These are phyloP conservation scores for Microtus ochrogaster DNA, from an alignment of 2,113 vertebrate genomes.

Conservation along the genomic window DNA sequence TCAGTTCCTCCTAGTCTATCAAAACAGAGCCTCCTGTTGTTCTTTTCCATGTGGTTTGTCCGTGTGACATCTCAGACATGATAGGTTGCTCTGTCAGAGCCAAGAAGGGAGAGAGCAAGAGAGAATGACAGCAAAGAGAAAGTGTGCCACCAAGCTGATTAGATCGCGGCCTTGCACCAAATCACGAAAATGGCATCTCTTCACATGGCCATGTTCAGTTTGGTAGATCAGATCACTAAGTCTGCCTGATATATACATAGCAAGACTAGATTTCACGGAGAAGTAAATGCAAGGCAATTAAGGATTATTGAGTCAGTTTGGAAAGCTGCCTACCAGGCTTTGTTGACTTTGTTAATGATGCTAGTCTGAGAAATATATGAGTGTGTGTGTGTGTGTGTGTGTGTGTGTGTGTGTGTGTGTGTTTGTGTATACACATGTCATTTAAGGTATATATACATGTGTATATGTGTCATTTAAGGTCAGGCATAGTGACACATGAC, in stretches of 20 bases:
- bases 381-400: background rate
- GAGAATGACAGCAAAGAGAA: background rate
- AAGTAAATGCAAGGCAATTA: background rate
- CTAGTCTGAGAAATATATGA: constrained; percentile 33
- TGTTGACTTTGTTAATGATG: background rate
- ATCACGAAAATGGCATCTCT: background rate
- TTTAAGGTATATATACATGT: background rate
- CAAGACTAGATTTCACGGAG: background rate
- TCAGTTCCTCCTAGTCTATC: background rate
- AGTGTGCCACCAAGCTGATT: background rate
- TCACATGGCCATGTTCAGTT: background rate
- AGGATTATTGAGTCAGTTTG: constrained; percentile 26
- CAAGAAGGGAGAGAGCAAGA: background rate
- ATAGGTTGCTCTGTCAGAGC: background rate
- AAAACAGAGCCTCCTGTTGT: background rate
- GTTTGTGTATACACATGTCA: no score
- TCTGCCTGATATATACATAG: background rate
- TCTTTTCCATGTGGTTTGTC: background rate
- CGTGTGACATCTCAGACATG: background rate
- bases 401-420: background rate
- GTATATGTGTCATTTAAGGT: background rate
- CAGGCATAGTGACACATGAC: background rate
- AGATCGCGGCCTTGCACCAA: background rate
- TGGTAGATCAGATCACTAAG: background rate
- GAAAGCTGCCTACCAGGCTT: background rate